phyloP scores from a whole-genome alignment of 1,140 invertebrate species.

The Campoletis sonorensis region DNA sequence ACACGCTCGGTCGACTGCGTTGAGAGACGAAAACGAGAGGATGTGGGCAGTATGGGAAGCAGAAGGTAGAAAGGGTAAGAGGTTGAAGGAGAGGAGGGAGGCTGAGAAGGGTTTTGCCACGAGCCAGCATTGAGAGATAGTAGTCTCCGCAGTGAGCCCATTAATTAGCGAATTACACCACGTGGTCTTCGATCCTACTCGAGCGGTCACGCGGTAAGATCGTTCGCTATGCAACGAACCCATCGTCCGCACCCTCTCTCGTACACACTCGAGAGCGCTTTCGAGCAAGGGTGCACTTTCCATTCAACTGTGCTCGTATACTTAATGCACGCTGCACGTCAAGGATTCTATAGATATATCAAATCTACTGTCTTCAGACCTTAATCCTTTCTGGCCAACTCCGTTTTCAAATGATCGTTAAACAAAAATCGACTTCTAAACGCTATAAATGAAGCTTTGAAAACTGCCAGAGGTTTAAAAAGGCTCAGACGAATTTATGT shows the following conservation, averaged over 20 bases:
- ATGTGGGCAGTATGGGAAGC: not conserved
- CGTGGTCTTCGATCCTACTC: constrained; percentile 35
- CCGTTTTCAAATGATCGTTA: too few species aligned
- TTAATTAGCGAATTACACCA: constrained; percentile 39
- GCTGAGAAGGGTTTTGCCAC: not conserved
- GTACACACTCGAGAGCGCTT: constrained; percentile 1
- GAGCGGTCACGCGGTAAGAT: constrained; percentile 38
- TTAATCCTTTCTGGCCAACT: too few species aligned
- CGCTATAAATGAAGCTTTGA: too few species aligned
- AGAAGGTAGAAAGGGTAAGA: not conserved
- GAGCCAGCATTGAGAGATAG: constrained; percentile 24
- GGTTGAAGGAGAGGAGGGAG: too few species aligned
- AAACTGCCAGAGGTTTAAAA: too few species aligned
- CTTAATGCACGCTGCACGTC: not conserved
- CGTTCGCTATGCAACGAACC: constrained; percentile 10
- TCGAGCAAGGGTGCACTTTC: not conserved
- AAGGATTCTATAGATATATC: too few species aligned
- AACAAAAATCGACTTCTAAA: too few species aligned
- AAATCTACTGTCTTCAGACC: too few species aligned
- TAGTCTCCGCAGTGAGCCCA: constrained; percentile 14
- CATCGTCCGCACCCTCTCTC: constrained; percentile 1
- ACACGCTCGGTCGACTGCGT: not conserved
- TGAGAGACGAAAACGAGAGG: not conserved
- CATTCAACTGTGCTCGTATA: constrained; percentile 3
- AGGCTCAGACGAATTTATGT: too few species aligned